Percentiles rank a stretch among this genome's conserved stretches.
These are phyloP conservation scores for Ennomos erosarius DNA, from an alignment of 2,888 invertebrate genomes.

Conservation along the genomic window DNA sequence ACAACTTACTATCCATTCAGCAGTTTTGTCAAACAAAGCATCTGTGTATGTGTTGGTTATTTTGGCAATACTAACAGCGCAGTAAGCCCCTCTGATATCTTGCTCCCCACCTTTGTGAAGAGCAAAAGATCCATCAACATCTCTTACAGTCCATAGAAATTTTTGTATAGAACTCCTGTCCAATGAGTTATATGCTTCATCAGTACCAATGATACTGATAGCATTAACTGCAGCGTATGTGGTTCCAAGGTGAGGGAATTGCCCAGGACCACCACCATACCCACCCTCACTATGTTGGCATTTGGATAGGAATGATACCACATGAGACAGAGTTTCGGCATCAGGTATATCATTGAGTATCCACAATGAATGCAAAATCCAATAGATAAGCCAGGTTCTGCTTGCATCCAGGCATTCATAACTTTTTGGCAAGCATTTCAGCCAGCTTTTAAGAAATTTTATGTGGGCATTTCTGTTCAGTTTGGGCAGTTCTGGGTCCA, in stretches of 20 bases:
- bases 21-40: conserved; percentile 92
- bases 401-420: conserved; percentile 97
- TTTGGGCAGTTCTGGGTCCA: conserved; percentile 82
- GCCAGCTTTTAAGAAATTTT: conserved; percentile 87
- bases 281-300: conserved; percentile 94
- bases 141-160: conserved; percentile 92
- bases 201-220: conserved; percentile 94
- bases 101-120: conserved; percentile 97
- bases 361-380: conserved; percentile 96
- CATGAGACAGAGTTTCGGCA: conserved; percentile 66
- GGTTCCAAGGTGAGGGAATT: conserved; percentile 96
- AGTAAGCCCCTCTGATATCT: conserved; percentile 98
- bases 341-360: conserved; percentile 84
- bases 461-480: conserved; percentile 88
- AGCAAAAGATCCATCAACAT: conserved; percentile 95
- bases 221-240: conserved; percentile 99
- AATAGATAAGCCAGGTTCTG: conserved; percentile 98
- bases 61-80: conserved; percentile 96
- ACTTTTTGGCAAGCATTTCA: conserved; percentile 87
- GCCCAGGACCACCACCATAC: conserved; percentile 97
- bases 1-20: conserved; percentile 97
- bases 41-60: conserved; percentile 92
- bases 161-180: conserved; percentile 90
- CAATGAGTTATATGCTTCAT: conserved; percentile 94
- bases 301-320: conserved; percentile 72